phyloP scores from a whole-genome alignment of 2,888 invertebrate species.

The Rhopalosiphum nymphaeae region DNA sequence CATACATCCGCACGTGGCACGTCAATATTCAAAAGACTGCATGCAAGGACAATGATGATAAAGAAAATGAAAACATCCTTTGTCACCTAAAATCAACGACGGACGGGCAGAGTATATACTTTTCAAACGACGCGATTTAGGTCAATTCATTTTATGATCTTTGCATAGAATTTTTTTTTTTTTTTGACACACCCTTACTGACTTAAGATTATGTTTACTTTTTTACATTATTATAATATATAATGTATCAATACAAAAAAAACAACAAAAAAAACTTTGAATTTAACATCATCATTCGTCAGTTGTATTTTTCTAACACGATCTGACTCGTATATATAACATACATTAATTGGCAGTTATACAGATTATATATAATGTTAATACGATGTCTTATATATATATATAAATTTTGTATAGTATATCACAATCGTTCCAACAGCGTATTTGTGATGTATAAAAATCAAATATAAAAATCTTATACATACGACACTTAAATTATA shows the following conservation, averaged over 20 bases:
- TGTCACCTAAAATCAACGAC: constrained; percentile 33
- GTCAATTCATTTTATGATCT: constrained; percentile 21
- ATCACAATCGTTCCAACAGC: neutral
- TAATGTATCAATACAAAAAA: too few relatives aligned
- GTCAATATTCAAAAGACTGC: constrained; percentile 29
- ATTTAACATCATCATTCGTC: too few relatives aligned
- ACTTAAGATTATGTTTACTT: neutral
- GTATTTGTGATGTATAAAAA: neutral
- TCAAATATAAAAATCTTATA: neutral
- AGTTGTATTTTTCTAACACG: too few relatives aligned
- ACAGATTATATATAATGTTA: too few relatives aligned
- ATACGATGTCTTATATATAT: too few relatives aligned
- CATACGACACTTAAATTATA: neutral
- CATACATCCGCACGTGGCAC: constrained; percentile 13
- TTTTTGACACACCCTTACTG: neutral
- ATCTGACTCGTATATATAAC: too few relatives aligned
- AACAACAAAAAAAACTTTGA: too few relatives aligned
- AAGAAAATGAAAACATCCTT: neutral
- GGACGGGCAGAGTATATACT: neutral
- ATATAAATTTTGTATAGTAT: neutral
- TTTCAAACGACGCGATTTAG: neutral
- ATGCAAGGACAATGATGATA: constrained; percentile 6
- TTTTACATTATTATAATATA: neutral
- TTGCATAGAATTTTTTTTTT: neutral
- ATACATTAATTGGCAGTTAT: too few relatives aligned